Percentiles rank a stretch among this genome's conserved stretches.
phyloP scores from a whole-genome alignment of 2,888 invertebrate species.

The Hypolimnas misippus region DNA sequence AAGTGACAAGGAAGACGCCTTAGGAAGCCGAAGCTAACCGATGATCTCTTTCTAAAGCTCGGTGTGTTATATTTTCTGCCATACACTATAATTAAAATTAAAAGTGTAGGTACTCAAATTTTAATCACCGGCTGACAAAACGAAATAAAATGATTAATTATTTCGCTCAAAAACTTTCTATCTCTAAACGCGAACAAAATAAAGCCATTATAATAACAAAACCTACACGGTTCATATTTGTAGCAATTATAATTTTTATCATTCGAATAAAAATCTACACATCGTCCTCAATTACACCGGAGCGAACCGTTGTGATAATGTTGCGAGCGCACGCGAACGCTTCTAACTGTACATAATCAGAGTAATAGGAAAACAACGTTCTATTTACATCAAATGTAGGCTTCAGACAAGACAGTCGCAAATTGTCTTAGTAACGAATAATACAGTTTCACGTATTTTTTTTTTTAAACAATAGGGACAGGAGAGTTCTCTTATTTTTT shows the following conservation, averaged over 20 bases:
- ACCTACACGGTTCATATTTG: constrained; percentile 9
- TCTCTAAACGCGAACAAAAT: background rate
- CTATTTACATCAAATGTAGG: constrained; percentile 5
- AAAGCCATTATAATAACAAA: constrained; percentile 17
- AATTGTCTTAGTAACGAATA: background rate
- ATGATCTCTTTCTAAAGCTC: too few species aligned
- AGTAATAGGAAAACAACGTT: constrained; percentile 12
- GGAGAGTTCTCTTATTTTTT: too few species aligned
- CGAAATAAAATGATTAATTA: constrained; percentile 1
- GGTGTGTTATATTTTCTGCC: too few species aligned
- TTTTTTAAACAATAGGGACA: too few species aligned
- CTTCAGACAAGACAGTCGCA: constrained; percentile 12
- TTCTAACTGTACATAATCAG: constrained; percentile 35
- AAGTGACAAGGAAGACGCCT: too few species aligned
- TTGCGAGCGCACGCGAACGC: constrained; percentile 34
- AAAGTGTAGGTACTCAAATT: background rate
- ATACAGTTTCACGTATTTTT: too few species aligned
- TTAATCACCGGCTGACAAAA: background rate
- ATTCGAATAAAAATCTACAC: constrained; percentile 28
- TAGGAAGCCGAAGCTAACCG: too few species aligned
- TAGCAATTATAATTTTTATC: constrained; percentile 31
- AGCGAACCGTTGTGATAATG: constrained; percentile 26
- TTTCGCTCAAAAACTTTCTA: background rate
- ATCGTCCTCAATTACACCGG: constrained; percentile 38
- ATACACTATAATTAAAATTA: background rate